Base-by-base conservation (phyloP, 2,888 invertebrate genomes). In the Suillia variegata region DNA sequence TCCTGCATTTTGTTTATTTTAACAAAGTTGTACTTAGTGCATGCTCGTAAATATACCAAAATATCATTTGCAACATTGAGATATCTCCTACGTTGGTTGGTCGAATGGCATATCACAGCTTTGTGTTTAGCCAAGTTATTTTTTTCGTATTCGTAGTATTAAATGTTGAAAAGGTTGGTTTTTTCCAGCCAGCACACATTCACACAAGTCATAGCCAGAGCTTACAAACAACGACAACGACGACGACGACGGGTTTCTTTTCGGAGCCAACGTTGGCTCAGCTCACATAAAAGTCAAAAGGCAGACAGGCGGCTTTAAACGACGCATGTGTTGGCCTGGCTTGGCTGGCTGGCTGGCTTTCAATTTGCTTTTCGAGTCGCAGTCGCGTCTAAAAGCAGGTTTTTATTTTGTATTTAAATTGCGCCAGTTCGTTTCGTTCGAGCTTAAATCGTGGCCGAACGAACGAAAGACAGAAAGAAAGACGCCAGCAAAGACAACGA, bases 211-310 rank as follows among this genome's bases (percentile, higher is more conserved):
- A n/a, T n/a, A n/a, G n/a, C 15, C 6, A n/a, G 12, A 38, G 38
- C 38, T 38, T 38, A n/a, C 38, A 10, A 13, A n/a, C 38, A n/a
- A 38, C n/a, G 10, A n/a, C n/a, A n/a, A n/a, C n/a, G n/a, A n/a
- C n/a, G n/a, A n/a, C n/a, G n/a, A n/a, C n/a, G n/a, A n/a, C 15
- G 38, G n/a, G 15, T 38, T 38, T 26, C 26, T 26, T 26, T 26
- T 26, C 10, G 5, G 10, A 26, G n/a, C n/a, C n/a, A n/a, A n/a
- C n/a, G n/a, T n/a, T n/a, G n/a, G n/a, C n/a, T n/a, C n/a, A n/a
- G n/a, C n/a, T n/a, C n/a, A n/a, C n/a, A n/a, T n/a, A n/a, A 38
- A 38, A 38, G 38, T 38, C 38, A 38, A 38, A 38, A n/a, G 38
- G 38, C 38, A 38, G 38, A 4, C 26, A 26, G n/a, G 38, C 38